These are phyloP conservation scores for Gallinago media DNA, from an alignment of 2,113 vertebrate genomes.

Conservation along the genomic window DNA sequence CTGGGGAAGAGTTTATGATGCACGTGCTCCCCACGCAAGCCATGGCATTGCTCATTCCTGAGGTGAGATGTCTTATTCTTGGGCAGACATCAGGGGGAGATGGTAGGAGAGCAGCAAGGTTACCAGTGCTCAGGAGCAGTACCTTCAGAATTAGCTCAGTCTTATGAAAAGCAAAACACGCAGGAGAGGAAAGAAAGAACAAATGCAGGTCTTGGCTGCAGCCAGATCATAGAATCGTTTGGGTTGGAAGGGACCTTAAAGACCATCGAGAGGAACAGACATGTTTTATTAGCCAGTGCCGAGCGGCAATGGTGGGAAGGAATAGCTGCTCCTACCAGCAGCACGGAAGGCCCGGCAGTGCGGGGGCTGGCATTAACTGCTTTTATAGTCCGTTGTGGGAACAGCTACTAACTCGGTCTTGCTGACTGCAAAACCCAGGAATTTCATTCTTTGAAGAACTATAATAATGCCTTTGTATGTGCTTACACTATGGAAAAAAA, in stretches of 20 bases:
- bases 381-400: not conserved
- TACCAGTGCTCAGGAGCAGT: not conserved
- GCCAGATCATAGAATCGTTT: not conserved
- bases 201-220: not conserved
- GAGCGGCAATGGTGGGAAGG: fast-evolving
- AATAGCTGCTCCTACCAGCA: not conserved
- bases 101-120: not conserved
- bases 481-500: not conserved
- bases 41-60: not conserved
- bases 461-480: not conserved
- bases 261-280: too few species aligned
- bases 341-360: not conserved
- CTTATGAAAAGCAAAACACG: not conserved
- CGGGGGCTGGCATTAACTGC: not conserved
- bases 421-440: not conserved
- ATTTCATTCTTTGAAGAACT: not conserved
- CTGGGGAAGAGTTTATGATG: not conserved
- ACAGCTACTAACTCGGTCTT: not conserved
- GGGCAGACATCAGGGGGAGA: not conserved
- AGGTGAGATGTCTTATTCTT: not conserved
- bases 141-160: not conserved
- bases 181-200: not conserved
- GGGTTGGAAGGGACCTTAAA: too few species aligned
- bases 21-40: not conserved
- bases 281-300: not conserved